Percentiles rank a stretch among this genome's conserved stretches.
phyloP scores from a whole-genome alignment of 2,888 invertebrate genomes.

The Listrodromus nycthemerus region DNA sequence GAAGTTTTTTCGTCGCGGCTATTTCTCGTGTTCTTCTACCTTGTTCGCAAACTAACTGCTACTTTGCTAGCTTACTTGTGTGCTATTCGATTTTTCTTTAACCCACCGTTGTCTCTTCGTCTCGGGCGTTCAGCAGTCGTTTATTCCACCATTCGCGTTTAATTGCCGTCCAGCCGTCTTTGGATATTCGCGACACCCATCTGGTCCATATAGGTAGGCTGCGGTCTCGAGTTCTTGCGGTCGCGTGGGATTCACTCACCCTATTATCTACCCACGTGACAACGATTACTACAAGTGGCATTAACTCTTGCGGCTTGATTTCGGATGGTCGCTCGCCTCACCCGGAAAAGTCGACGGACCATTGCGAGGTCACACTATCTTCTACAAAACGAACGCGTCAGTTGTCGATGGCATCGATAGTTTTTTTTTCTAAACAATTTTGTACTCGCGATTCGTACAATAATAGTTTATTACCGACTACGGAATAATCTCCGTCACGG shows the following conservation, averaged over 20 bases:
- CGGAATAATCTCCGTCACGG: too few species aligned
- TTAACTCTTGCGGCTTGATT: constrained; percentile 35
- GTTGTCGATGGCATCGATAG: background rate
- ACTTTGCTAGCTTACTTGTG: constrained; percentile 68
- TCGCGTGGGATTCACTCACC: constrained; percentile 59
- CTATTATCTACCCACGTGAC: constrained; percentile 54
- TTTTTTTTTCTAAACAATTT: too few species aligned
- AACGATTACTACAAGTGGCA: constrained; percentile 11
- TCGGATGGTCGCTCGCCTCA: constrained; percentile 44
- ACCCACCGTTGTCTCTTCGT: constrained; percentile 35
- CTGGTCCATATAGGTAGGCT: constrained; percentile 73
- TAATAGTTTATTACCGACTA: background rate
- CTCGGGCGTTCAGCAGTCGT: constrained; percentile 16
- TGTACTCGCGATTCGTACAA: background rate
- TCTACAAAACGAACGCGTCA: constrained; percentile 76
- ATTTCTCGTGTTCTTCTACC: constrained; percentile 15
- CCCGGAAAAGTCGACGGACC: constrained; percentile 4
- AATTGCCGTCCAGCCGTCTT: constrained; percentile 72
- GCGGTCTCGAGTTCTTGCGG: constrained; percentile 48
- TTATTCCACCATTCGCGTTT: constrained; percentile 55
- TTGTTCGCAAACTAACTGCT: background rate
- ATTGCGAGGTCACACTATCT: constrained; percentile 6
- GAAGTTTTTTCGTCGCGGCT: constrained; percentile 25
- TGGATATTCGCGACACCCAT: constrained; percentile 70
- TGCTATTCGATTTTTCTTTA: constrained; percentile 49